Conservation (phyloP, 2,113 vertebrate genomes). For the Bothrops jararaca region DNA sequence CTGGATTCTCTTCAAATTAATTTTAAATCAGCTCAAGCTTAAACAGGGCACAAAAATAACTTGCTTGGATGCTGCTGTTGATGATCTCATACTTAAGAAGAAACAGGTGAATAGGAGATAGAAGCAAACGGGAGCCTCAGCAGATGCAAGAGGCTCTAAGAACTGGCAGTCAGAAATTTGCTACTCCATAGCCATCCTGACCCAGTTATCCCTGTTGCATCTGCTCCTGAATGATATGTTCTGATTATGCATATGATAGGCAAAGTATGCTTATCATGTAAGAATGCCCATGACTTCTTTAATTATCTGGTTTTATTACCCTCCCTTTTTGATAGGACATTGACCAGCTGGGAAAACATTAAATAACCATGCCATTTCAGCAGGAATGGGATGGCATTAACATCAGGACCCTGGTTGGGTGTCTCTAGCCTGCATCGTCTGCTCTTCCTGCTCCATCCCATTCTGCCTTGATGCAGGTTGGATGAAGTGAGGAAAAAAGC, state of each 20-base stretch:
- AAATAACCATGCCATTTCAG: neutral
- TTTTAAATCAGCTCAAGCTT: neutral
- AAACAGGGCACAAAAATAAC: neutral
- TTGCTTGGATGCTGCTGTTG: neutral
- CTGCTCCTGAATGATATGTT: neutral
- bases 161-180: neutral
- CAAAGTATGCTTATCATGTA: neutral
- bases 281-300: neutral
- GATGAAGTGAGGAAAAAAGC: neutral
- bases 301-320: neutral
- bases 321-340: neutral
- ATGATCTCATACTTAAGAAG: neutral
- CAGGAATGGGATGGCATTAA: neutral
- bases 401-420: neutral
- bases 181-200: neutral
- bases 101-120: neutral
- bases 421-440: neutral
- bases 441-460: neutral
- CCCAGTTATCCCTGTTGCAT: neutral
- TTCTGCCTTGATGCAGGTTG: neutral
- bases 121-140: neutral
- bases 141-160: neutral
- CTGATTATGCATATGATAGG: neutral
- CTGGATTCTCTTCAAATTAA: neutral
- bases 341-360: neutral